phyloP scores from a whole-genome alignment of 1,140 invertebrate genomes.

The Apis florea region DNA sequence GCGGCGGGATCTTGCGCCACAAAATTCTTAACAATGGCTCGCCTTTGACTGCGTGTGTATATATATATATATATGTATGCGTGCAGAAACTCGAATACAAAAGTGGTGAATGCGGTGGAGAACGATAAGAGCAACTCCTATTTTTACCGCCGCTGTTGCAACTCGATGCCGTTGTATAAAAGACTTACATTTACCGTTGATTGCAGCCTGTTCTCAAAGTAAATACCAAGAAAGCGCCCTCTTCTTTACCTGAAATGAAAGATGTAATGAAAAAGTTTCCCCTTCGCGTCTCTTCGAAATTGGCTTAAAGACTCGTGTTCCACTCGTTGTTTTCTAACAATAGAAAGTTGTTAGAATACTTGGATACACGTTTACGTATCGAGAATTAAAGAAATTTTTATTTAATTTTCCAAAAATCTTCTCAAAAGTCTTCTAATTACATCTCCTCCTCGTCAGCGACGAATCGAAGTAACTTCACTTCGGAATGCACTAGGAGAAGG shows the following conservation, averaged over 20 bases:
- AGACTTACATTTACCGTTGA: conserved; percentile 17
- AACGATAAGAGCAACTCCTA: conserved; percentile 8
- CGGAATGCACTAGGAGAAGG: too few relatives aligned
- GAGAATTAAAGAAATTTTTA: too few relatives aligned
- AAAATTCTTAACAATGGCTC: conserved; percentile 22
- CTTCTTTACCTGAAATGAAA: not conserved
- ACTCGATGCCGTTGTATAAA: not conserved
- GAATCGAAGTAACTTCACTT: conserved; percentile 22
- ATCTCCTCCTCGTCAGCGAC: not conserved
- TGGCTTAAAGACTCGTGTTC: not conserved
- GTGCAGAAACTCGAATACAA: too few relatives aligned
- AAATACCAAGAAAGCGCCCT: not conserved
- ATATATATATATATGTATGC: too few relatives aligned
- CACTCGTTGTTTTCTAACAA: too few relatives aligned
- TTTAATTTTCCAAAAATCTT: not conserved
- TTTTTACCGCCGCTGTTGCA: not conserved
- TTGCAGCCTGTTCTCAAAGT: conserved; percentile 13
- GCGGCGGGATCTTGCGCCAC: not conserved
- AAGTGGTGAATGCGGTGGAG: not conserved
- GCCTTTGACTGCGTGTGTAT: not conserved
- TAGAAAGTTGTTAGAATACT: too few relatives aligned
- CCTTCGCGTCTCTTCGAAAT: not conserved
- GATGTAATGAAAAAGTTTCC: too few relatives aligned
- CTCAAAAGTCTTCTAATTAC: not conserved
- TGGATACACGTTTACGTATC: too few relatives aligned